Evolutionary conservation across 1,140 invertebrate genomes (phyloP).

Genomic region (Drosophila rhopaloa): DNA sequence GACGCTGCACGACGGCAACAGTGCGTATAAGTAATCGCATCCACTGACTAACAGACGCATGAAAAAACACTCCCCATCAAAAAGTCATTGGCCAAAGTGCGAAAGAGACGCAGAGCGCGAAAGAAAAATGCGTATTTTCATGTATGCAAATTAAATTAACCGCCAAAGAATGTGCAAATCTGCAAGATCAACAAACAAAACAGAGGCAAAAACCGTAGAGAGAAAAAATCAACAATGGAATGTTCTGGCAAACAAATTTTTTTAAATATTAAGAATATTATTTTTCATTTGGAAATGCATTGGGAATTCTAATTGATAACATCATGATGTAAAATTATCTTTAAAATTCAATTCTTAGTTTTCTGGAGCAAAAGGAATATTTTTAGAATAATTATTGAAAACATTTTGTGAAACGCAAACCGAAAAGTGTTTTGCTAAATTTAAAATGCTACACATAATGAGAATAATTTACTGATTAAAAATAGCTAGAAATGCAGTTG

Average conservation of each 20-base stretch:
- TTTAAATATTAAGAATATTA: background rate
- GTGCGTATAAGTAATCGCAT: conserved; percentile 31
- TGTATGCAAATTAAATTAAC: conserved; percentile 48
- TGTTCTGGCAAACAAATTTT: background rate
- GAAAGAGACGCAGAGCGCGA: background rate
- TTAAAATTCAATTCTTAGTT: background rate
- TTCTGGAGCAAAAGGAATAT: conserved; percentile 4
- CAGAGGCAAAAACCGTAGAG: background rate
- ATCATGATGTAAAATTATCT: background rate
- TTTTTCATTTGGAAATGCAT: background rate
- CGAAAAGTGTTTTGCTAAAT: background rate
- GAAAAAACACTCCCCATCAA: conserved; percentile 23
- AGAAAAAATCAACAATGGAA: background rate
- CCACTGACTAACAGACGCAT: background rate
- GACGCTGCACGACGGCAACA: conserved; percentile 12
- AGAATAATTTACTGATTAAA: too few relatives aligned
- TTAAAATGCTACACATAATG: background rate
- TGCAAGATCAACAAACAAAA: conserved; percentile 13
- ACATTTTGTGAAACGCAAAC: background rate
- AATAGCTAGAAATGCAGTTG: too few relatives aligned
- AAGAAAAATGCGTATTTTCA: conserved; percentile 11
- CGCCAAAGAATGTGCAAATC: conserved; percentile 34
- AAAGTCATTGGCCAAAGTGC: conserved; percentile 40
- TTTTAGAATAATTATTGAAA: background rate
- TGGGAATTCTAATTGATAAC: background rate